phyloP scores from a whole-genome alignment of 2,888 invertebrate species.

The Mythimna vitellina region DNA sequence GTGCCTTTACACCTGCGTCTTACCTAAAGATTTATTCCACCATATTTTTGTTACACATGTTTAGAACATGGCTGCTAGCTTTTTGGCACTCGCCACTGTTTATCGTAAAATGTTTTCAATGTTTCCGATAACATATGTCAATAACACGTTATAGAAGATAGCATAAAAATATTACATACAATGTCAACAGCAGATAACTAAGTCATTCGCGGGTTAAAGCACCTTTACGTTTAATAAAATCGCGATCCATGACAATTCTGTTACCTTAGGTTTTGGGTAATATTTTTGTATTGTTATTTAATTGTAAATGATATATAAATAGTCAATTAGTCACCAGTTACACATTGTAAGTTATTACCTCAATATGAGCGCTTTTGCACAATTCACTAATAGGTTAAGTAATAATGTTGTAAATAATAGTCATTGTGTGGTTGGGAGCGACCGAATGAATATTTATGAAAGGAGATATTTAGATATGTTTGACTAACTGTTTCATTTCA shows the following conservation, averaged over 20 bases:
- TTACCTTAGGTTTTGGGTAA: constrained; percentile 84
- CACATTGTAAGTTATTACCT: constrained; percentile 89
- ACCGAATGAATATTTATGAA: constrained; percentile 53
- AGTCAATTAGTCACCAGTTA: constrained; percentile 90
- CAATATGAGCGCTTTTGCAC: constrained; percentile 89
- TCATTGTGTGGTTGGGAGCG: constrained; percentile 63
- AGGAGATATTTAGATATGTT: constrained; percentile 53
- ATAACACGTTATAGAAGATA: constrained; percentile 46
- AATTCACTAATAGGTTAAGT: constrained; percentile 83
- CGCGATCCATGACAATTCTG: constrained; percentile 85
- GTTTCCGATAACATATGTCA: constrained; percentile 57
- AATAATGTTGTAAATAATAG: constrained; percentile 80
- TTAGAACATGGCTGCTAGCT: constrained; percentile 28
- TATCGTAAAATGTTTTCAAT: constrained; percentile 50
- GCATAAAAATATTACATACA: constrained; percentile 24
- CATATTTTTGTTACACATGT: constrained; percentile 56
- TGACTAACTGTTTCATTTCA: constrained; percentile 67
- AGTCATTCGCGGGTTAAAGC: constrained; percentile 28
- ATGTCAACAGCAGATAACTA: constrained; percentile 37
- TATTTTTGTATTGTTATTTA: constrained; percentile 76
- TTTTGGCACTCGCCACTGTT: constrained; percentile 52
- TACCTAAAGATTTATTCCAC: constrained; percentile 38
- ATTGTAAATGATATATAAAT: constrained; percentile 75
- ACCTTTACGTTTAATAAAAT: constrained; percentile 58
- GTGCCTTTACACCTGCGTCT: constrained; percentile 47